A percentile compares a stretch with the other conserved stretches of the same genome.
These are phyloP conservation scores for Drosophila affinis DNA, from an alignment of 2,888 invertebrate species.

Conservation along the genomic window DNA sequence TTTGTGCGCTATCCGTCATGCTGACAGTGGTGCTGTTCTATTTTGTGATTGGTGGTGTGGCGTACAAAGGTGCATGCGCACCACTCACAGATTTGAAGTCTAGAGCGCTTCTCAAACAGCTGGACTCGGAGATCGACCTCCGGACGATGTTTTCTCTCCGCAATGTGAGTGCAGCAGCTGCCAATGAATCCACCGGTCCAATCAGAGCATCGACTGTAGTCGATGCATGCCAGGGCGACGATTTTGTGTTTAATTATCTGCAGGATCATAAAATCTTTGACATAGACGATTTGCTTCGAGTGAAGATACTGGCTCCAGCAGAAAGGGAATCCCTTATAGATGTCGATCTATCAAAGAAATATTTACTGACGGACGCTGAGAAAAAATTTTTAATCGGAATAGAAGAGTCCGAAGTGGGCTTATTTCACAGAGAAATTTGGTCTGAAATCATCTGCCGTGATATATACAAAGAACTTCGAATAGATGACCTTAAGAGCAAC, in stretches of 20 bases:
- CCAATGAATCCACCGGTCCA: neutral
- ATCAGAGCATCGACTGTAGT: neutral
- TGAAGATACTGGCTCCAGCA: too few relatives aligned
- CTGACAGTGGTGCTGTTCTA: conserved; percentile 87
- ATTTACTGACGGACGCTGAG: neutral
- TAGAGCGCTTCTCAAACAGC: neutral
- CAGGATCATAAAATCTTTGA: too few relatives aligned
- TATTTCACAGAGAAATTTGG: neutral
- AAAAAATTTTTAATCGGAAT: rapidly evolving
- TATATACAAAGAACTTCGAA: rapidly evolving
- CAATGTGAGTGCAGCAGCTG: neutral
- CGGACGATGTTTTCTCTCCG: neutral
- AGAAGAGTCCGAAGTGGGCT: rapidly evolving
- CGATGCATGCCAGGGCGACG: neutral
- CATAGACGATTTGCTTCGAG: too few relatives aligned
- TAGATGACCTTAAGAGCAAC: too few relatives aligned
- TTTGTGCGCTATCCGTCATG: conserved; percentile 88
- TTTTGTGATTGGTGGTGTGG: conserved; percentile 88
- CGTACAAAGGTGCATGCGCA: conserved; percentile 90
- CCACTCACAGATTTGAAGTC: conserved; percentile 84
- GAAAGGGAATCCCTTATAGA: too few relatives aligned
- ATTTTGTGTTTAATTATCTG: too few relatives aligned
- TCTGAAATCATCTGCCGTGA: rapidly evolving
- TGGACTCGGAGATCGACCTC: neutral
- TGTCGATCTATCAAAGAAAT: neutral